Base-by-base conservation (phyloP, 2,797 vertebrate species). In the Acipenser oxyrinchus region DNA sequence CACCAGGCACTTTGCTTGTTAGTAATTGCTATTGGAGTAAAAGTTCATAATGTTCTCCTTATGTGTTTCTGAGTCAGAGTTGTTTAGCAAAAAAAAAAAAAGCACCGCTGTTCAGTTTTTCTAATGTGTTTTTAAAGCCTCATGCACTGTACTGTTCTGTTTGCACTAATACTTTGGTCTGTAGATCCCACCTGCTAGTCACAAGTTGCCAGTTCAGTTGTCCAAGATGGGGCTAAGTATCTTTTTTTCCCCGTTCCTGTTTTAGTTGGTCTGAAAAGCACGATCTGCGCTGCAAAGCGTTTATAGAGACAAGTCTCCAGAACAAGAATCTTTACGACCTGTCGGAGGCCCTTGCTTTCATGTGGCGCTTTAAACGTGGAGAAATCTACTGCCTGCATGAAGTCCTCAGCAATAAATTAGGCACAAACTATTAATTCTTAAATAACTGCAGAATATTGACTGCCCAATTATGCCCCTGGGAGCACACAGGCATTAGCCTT, bases 271-370 rank as follows among this genome's bases (percentile, higher is more conserved):
- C 37, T 37, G 37, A 5, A 37, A 37, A 37, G 37, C 37, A 37
- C 37, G 37, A 5, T 37, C 37, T 37, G 37, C 37, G 4, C 37
- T 37, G 1, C 5, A 5, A 37, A 37, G 37, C 37, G 37, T 37
- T 37, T 37, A 37, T 37, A 37, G 37, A 5, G 37, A 37, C 37
- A 37, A 37, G 37, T 37, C 37, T 37, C 5, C 3, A 4, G 37
- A 37, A 37, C 5, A 37, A 37, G 37, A 37, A 37, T 37, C 37
- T 37, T 1, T 37, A 4, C 37, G 37, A 37, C 23, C 23, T 15
- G 66, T 60, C 53, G 59, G 15, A 6, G 62, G 37, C 70, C 63
- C 15, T 6, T 68, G 69, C 70, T 79, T 79, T 82, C 70, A 81
- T 70, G 75, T 49, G 8, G 48, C 58, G 68, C 69, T 73, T 82